These are phyloP conservation scores for Novumbra hubbsi DNA, from an alignment of 2,797 vertebrate genomes.

Conservation along the genomic window DNA sequence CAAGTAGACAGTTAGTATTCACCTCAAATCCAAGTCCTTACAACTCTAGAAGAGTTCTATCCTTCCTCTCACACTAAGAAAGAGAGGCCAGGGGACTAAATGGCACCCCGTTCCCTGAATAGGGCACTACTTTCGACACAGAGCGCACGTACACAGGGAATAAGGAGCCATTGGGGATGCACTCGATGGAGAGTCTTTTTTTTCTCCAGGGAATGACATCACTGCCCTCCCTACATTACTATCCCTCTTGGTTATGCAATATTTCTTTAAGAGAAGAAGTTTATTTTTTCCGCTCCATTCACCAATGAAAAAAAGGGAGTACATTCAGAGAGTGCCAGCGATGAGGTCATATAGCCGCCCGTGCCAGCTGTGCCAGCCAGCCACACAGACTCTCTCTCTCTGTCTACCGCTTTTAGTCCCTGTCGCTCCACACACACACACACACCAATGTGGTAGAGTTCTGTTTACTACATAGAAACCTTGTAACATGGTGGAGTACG, in stretches of 20 bases:
- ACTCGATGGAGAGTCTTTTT: too few relatives aligned
- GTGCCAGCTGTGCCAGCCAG: slow-evolving; percentile 13
- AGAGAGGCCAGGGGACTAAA: not conserved
- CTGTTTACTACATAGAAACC: slow-evolving; percentile 11
- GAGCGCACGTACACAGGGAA: not conserved
- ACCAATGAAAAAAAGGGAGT: slow-evolving; percentile 21
- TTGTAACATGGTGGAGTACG: not conserved
- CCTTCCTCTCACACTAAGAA: slow-evolving; percentile 62
- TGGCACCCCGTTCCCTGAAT: not conserved
- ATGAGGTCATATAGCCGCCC: slow-evolving; percentile 18
- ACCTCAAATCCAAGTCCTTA: not conserved
- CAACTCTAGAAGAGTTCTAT: slow-evolving; percentile 46
- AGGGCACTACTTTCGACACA: too few relatives aligned
- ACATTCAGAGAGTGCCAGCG: slow-evolving; percentile 16
- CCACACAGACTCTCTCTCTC: not conserved
- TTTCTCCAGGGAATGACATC: slow-evolving; percentile 11
- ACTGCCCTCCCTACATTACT: slow-evolving; percentile 8
- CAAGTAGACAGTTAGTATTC: slow-evolving; percentile 48
- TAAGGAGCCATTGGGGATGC: not conserved
- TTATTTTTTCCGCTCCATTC: slow-evolving; percentile 15
- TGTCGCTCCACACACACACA: not conserved
- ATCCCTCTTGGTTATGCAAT: slow-evolving; percentile 11
- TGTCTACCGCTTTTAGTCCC: too few relatives aligned
- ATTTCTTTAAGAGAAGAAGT: slow-evolving; percentile 26
- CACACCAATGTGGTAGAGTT: not conserved